A percentile compares a stretch with the other conserved stretches of the same genome.
These are phyloP conservation scores for Coremacera marginata DNA, from an alignment of 2,888 invertebrate genomes.

Conservation along the genomic window DNA sequence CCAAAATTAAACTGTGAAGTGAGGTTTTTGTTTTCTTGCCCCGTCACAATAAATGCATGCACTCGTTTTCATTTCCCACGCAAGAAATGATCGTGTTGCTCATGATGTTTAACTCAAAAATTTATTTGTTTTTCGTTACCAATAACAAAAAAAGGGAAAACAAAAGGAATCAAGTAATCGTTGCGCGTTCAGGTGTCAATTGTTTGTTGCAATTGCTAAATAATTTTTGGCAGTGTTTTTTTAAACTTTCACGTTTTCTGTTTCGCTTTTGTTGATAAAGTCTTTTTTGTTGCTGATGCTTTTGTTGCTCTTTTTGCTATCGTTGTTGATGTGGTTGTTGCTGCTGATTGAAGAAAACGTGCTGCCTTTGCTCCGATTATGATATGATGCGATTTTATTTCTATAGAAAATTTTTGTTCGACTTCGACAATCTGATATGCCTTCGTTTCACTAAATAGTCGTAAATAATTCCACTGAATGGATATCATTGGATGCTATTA, in stretches of 20 bases:
- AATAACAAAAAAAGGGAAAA: background rate
- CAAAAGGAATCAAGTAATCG: background rate
- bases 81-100: background rate
- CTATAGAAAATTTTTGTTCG: background rate
- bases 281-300: background rate
- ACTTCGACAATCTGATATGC: too few relatives aligned
- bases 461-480: too few relatives aligned
- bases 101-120: background rate
- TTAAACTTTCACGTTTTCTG: conserved; percentile 31
- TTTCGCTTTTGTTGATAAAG: background rate
- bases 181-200: conserved; percentile 29
- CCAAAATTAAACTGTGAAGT: background rate
- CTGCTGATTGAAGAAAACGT: background rate
- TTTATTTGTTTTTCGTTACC: conserved; percentile 37
- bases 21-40: background rate
- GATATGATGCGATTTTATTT: conserved; percentile 17
- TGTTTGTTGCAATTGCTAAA: conserved; percentile 22
- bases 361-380: conserved; percentile 9
- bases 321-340: background rate
- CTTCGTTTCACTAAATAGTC: too few relatives aligned
- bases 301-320: background rate
- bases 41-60: background rate
- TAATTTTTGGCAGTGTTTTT: background rate
- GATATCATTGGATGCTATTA: too few relatives aligned
- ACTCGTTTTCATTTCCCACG: conserved; percentile 32